Percentiles rank a stretch among this genome's conserved stretches.
Conservation (phyloP, 1,140 invertebrate genomes). For the Cotesia vestalis region DNA sequence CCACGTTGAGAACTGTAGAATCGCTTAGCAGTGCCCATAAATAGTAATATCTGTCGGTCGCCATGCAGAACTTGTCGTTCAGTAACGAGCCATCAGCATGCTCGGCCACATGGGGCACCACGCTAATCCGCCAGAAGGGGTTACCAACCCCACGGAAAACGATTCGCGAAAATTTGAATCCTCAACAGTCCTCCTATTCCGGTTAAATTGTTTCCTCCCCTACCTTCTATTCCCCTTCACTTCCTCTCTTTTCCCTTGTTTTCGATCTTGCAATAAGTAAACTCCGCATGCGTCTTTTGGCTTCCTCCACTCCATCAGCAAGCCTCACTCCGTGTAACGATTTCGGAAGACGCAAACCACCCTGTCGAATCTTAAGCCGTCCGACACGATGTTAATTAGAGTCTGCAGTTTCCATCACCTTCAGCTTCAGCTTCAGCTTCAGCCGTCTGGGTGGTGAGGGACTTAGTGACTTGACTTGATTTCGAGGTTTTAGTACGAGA, state of each 20-base stretch:
- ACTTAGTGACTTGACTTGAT: constrained; percentile 58
- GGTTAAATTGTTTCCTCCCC: constrained; percentile 26
- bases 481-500: constrained; percentile 55
- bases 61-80: constrained; percentile 54
- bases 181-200: constrained; percentile 32
- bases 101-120: constrained; percentile 60
- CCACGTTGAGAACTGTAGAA: constrained; percentile 29
- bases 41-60: constrained; percentile 65
- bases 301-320: background rate
- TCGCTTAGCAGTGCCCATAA: constrained; percentile 56
- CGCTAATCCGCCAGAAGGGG: constrained; percentile 59
- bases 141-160: constrained; percentile 47
- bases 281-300: no score
- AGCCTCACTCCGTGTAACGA: constrained; percentile 43
- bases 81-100: constrained; percentile 64
- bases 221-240: constrained; percentile 25
- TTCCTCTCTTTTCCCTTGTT: constrained; percentile 22
- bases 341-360: constrained; percentile 49
- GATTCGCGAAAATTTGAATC: constrained; percentile 62
- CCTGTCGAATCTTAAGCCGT: constrained; percentile 49
- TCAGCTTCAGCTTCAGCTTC: constrained; percentile 1
- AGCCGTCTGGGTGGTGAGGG: constrained; percentile 32
- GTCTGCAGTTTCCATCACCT: background rate
- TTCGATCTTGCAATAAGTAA: background rate
- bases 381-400: constrained; percentile 61